These are phyloP conservation scores for Takifugu bimaculatus DNA, from an alignment of 2,113 vertebrate species.

Conservation along the genomic window DNA sequence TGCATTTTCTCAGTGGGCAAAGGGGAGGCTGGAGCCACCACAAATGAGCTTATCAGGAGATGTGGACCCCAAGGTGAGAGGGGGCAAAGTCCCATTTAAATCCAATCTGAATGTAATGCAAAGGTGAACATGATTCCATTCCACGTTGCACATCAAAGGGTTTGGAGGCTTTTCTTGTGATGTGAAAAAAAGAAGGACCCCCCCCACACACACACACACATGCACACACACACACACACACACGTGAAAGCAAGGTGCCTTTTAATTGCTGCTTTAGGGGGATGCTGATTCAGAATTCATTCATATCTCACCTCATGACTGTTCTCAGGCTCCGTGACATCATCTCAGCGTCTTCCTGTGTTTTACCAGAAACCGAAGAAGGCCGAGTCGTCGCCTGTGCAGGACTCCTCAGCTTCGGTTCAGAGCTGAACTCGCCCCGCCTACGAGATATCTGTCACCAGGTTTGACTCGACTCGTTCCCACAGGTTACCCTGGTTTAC, in stretches of 20 bases:
- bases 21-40: slow-evolving; percentile 16
- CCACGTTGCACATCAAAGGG: slow-evolving; percentile 26
- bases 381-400: neutral
- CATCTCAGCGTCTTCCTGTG: slow-evolving; percentile 13
- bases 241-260: slow-evolving; percentile 17
- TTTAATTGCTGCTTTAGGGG: slow-evolving; percentile 28
- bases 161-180: slow-evolving; percentile 24
- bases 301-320: slow-evolving; percentile 24
- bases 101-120: slow-evolving; percentile 50
- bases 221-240: too few species aligned
- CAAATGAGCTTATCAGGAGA: slow-evolving; percentile 49
- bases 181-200: slow-evolving; percentile 30
- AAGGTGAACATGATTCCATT: slow-evolving; percentile 35
- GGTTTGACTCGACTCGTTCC: slow-evolving; percentile 42
- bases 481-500: slow-evolving; percentile 23
- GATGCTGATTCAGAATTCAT: slow-evolving; percentile 8
- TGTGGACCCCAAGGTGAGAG: slow-evolving; percentile 51
- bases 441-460: slow-evolving; percentile 41
- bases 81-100: slow-evolving; percentile 50
- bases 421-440: slow-evolving; percentile 31
- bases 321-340: slow-evolving; percentile 5
- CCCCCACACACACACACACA: too few species aligned
- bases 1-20: slow-evolving; percentile 24
- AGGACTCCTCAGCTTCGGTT: neutral
- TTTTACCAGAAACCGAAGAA: slow-evolving; percentile 20